Percentiles rank a stretch among this genome's conserved stretches.
Evolutionary conservation across 2,797 vertebrate genomes (phyloP).

Genomic region (Triplophysa bombifrons): DNA sequence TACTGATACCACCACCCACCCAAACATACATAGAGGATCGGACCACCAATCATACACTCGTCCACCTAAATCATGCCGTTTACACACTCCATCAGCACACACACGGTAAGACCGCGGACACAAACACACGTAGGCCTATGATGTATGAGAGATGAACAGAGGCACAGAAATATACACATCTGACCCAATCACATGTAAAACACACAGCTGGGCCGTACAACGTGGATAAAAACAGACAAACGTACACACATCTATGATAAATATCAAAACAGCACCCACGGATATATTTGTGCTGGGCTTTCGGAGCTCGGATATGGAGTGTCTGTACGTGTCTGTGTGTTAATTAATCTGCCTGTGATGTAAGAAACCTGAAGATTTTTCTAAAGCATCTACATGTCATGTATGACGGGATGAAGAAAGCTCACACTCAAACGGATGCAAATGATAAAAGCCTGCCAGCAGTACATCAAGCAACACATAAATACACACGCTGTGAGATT

Average conservation of each 20-base stretch:
- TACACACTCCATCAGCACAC: conserved; percentile 30
- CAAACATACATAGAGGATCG: conserved; percentile 63
- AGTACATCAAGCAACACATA: conserved; percentile 6
- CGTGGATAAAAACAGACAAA: conserved; percentile 16
- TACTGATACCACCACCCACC: conserved; percentile 64
- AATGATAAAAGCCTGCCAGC: not conserved
- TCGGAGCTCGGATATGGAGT: conserved; percentile 53
- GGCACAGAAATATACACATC: conserved; percentile 17
- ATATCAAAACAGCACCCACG: conserved; percentile 24
- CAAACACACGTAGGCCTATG: conserved; percentile 23
- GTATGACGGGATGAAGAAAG: conserved; percentile 63
- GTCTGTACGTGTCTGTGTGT: conserved; percentile 57
- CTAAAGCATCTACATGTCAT: conserved; percentile 51
- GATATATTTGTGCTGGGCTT: conserved; percentile 54
- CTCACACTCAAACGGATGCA: conserved; percentile 24
- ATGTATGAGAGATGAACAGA: not conserved
- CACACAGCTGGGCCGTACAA: conserved; percentile 24
- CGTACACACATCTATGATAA: conserved; percentile 25
- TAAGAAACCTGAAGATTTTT: conserved; percentile 67
- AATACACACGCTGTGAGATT: conserved; percentile 13
- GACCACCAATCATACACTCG: conserved; percentile 61
- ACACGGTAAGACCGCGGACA: conserved; percentile 1
- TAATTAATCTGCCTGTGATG: conserved; percentile 72
- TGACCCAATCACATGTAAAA: conserved; percentile 35
- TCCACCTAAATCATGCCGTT: conserved; percentile 59